Evolutionary conservation across 2,797 vertebrate species (phyloP).

Genomic region (Sebastiscus tertius): DNA sequence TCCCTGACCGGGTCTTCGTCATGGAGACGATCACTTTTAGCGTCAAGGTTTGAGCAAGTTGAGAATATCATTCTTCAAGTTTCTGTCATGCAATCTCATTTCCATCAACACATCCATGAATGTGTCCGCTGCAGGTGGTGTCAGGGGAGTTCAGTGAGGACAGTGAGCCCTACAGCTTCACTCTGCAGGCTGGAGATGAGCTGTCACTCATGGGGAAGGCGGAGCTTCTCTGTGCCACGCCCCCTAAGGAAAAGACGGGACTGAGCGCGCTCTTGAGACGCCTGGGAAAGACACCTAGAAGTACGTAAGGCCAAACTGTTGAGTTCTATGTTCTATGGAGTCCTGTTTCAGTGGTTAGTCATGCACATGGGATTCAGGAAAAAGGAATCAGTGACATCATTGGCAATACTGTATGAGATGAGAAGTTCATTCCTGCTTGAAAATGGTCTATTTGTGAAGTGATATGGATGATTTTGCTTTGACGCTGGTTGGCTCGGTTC

Average conservation of each 20-base stretch:
- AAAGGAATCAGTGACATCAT: background rate
- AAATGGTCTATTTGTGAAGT: background rate
- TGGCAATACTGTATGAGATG: background rate
- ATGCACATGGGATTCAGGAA: background rate
- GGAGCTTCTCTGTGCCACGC: conserved; percentile 94
- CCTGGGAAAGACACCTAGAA: conserved; percentile 89
- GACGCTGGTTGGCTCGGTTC: background rate
- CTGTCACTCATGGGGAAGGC: conserved; percentile 98
- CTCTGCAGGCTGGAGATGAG: conserved; percentile 95
- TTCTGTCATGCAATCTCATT: background rate
- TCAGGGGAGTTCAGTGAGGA: conserved; percentile 99
- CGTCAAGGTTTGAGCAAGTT: conserved; percentile 82
- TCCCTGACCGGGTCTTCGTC: conserved; percentile 96
- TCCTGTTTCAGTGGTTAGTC: background rate
- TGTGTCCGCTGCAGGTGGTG: conserved; percentile 86
- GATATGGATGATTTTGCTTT: background rate
- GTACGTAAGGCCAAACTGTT: conserved; percentile 53
- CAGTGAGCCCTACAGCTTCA: conserved; percentile 98
- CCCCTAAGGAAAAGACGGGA: conserved; percentile 91
- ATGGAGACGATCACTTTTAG: conserved; percentile 98
- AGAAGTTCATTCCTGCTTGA: background rate
- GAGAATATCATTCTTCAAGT: background rate
- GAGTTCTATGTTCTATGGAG: background rate
- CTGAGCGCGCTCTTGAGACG: conserved; percentile 90
- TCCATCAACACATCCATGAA: background rate